Evolutionary conservation across 2,113 vertebrate genomes (phyloP).

Genomic region (Uria aalge): DNA sequence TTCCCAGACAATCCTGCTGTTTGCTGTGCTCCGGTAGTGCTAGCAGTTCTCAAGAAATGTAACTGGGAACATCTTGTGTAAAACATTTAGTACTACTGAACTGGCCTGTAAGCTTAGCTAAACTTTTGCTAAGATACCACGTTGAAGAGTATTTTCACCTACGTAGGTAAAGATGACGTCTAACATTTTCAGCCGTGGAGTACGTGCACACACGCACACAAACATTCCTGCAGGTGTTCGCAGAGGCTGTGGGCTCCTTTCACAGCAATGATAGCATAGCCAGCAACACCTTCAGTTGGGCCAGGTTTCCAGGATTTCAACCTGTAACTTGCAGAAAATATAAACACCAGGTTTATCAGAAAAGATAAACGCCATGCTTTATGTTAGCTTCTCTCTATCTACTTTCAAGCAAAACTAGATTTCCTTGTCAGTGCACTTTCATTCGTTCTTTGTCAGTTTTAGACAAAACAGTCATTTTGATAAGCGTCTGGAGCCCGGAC

Average conservation of each 20-base stretch:
- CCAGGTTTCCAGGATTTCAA: background rate
- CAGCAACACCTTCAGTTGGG: background rate
- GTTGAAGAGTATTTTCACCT: background rate
- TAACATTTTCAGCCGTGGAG: background rate
- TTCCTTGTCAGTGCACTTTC: background rate
- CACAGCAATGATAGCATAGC: background rate
- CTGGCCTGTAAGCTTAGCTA: background rate
- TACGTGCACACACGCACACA: background rate
- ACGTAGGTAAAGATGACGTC: background rate
- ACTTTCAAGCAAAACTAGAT: background rate
- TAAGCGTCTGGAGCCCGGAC: background rate
- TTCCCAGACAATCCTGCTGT: background rate
- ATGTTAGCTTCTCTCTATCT: background rate
- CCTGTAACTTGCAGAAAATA: background rate
- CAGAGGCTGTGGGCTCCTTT: background rate
- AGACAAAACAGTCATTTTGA: background rate
- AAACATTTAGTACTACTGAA: background rate
- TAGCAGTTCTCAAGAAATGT: background rate
- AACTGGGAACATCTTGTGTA: background rate
- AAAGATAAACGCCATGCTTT: background rate
- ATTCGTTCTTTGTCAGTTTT: background rate
- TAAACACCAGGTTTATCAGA: background rate
- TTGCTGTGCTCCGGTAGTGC: background rate
- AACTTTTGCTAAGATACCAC: background rate
- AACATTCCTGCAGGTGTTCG: rapidly evolving